Percentiles rank a stretch among this genome's conserved stretches.
Evolutionary conservation across 92 coral and sea anemone species (phyloP).

Genomic region (Palythoa grandiflora): DNA sequence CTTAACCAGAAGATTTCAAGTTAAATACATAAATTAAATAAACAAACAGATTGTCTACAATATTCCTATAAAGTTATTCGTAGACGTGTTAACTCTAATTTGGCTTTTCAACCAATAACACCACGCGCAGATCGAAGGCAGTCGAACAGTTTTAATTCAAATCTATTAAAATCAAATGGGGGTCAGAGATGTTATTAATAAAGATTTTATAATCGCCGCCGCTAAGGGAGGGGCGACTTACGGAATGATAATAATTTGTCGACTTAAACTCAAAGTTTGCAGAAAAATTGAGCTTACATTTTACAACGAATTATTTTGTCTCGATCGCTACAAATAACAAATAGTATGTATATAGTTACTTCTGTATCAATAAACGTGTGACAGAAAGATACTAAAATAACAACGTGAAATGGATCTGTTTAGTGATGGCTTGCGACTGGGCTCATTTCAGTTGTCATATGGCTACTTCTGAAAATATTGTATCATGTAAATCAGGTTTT

Average conservation of each 20-base stretch:
- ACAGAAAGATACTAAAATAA: too few species aligned
- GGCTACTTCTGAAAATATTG: not conserved
- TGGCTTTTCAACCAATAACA: too few species aligned
- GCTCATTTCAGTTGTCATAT: not conserved
- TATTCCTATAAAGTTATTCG: not conserved
- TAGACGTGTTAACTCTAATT: too few species aligned
- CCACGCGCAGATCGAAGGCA: too few species aligned
- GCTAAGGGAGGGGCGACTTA: not conserved
- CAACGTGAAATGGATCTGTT: not conserved
- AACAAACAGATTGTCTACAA: not conserved
- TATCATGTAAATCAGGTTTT: not conserved
- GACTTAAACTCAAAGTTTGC: not conserved
- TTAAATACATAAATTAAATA: not conserved
- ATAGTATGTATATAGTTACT: not conserved
- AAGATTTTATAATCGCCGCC: too few species aligned
- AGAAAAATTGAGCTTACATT: not conserved
- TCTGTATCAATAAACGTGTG: not conserved
- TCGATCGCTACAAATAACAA: not conserved
- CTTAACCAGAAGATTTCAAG: not conserved
- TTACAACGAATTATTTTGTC: not conserved
- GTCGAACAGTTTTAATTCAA: too few species aligned
- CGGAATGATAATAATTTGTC: not conserved
- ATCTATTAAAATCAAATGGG: too few species aligned
- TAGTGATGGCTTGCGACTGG: not conserved
- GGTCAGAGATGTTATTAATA: too few species aligned